Base-by-base conservation (phyloP, 2,113 vertebrate genomes). In the Ornithorhynchus anatinus region DNA sequence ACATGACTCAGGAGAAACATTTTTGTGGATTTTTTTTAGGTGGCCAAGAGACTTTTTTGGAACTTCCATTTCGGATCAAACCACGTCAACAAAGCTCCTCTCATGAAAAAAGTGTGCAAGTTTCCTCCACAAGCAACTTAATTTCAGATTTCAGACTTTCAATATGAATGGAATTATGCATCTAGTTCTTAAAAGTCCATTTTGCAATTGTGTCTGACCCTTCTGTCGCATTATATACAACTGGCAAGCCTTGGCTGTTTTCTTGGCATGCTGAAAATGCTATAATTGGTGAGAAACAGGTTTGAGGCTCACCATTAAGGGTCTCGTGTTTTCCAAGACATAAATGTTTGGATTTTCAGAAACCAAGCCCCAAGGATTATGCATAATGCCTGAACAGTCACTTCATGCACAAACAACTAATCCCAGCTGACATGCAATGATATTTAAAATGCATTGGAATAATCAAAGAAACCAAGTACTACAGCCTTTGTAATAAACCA, bases 381-480 rank as follows among this genome's bases (percentile, higher is more conserved):
- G 22, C 42, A 58, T 59, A 27, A 39, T 32, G 47, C 37, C 20
- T 57, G 20, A n/a, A 32, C 12, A 10, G 20, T 36, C 32, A 35
- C 7, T 15, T 25, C 51, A 25, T 1, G 19, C 29, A n/a, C 35
- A 12, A 44, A 16, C 5, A 39, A 69, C 27, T 32, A 58, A 64
- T 63, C 56, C 58, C 63, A 60, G 59, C 35, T 35, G 45, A 31
- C 37, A 8, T 22, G 35, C n/a, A 13, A 20, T 72, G 32, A 69
- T 32, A 44, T 40, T 20, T 59, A 42, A 32, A 60, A 59, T 12
- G 20, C 35, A 33, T 13, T 36, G 43, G 63, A 53, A 51, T 51
- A 63, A 38, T 52, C 50, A 31, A 3, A 7, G 58, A 70, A 65
- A 70, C 57, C 44, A 68, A 67, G 59, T 56, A 78, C n/a, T n/a